These are phyloP conservation scores for Oppia nitens DNA, from an alignment of 1,140 invertebrate species.

Conservation along the genomic window DNA sequence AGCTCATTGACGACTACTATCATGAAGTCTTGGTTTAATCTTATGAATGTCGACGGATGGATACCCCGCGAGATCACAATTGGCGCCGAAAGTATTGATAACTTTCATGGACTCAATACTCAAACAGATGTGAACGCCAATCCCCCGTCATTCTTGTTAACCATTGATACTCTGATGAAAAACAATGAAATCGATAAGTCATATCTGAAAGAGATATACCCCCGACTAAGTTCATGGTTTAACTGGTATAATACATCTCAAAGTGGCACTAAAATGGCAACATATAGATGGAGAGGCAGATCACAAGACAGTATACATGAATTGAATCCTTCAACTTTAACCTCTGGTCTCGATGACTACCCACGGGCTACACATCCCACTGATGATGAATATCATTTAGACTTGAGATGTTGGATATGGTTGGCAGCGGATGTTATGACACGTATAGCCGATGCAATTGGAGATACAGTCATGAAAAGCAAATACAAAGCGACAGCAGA, in stretches of 20 bases:
- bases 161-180: conserved; percentile 54
- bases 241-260: conserved; percentile 90
- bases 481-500: conserved; percentile 47
- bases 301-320: conserved; percentile 41
- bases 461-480: conserved; percentile 20
- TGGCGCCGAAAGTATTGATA: conserved; percentile 32
- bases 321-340: conserved; percentile 89
- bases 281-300: conserved; percentile 44
- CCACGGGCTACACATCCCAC: conserved; percentile 90
- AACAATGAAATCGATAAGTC: conserved; percentile 34
- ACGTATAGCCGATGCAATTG: conserved; percentile 38
- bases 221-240: conserved; percentile 70
- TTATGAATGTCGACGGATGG: conserved; percentile 96
- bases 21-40: conserved; percentile 86
- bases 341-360: conserved; percentile 94
- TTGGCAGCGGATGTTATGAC: conserved; percentile 64
- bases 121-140: conserved; percentile 89
- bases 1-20: conserved; percentile 73
- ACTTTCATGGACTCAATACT: conserved; percentile 50
- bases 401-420: conserved; percentile 92
- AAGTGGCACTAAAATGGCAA: conserved; percentile 46
- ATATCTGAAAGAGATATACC: conserved; percentile 33
- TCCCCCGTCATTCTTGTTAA: conserved; percentile 81
- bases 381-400: conserved; percentile 40
- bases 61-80: conserved; percentile 93